Base-by-base conservation (phyloP, 2,888 invertebrate genomes). In the Encarsia formosa region DNA sequence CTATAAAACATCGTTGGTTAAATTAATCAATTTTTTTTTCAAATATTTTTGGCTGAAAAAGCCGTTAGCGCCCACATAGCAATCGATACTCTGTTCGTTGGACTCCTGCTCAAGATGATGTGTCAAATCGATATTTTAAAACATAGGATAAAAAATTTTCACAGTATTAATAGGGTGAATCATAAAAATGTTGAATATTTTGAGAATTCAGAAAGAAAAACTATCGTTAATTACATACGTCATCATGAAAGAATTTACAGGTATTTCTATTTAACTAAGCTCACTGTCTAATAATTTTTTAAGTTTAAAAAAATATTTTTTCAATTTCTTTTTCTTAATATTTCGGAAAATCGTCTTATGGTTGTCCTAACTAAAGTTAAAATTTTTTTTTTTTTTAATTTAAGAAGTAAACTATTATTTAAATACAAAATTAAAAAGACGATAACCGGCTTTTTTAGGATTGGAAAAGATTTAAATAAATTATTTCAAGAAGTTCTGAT, bases 221-320 rank as follows among this genome's bases (percentile, higher is more conserved):
- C 15, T n/a, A 18, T 50, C 9, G 22, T 39, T 18, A n/a, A 40
- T 19, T 43, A 9, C 3, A 50, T 50, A 22, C 2, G 13, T 9
- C 42, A 54, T 34, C 49, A 54, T 23, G 4, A 46, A 47, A 38
- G 43, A 4, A 49, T 50, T 34, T 44, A 40, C 18, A 54, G 50
- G 54, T 54, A 41, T 8, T 8, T 5, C 15, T n/a, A 32, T 15
- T n/a, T 2, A 19, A 6, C 18, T n/a, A 37, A 11, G 22, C 8
- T 38, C 9, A 16, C 22, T 13, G 11, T 19, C 20, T 20, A 11
- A 38, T 19, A 22, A n/a, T 18, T 22, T 19, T 4, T 41, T 26
- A 38, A n/a, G n/a, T n/a, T n/a, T n/a, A n/a, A n/a, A n/a, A n/a
- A n/a, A n/a, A n/a, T n/a, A n/a, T n/a, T n/a, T n/a, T n/a, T n/a